Evolutionary conservation across 2,888 invertebrate species (phyloP), one percentile per base, ranked within the genome.

Genomic region (Agrotis clavis): DNA sequence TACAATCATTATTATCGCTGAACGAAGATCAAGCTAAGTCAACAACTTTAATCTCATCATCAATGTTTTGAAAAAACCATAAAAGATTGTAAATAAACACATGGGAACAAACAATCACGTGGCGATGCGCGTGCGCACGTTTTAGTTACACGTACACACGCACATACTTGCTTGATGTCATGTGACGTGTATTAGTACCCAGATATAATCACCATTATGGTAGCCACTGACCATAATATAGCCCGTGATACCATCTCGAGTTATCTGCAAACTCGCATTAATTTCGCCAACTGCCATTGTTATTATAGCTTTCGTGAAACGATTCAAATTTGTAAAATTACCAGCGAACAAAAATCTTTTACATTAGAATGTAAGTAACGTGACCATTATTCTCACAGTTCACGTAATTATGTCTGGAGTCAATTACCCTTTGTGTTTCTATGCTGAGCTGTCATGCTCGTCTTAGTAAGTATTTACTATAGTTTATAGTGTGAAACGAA

Each of bases 271-370:
- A 56, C 57, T 70, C 59, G 47, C 69, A 48, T 53, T 77, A 21
- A 72, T 67, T 56, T 72, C 30, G 50, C 48, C 56, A 16, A 67
- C 3, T 25, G 3, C 70, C 71, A 70, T 70, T 77, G 71, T 70
- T 56, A 30, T 45, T 41, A 14, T 2, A 53, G 14, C 50, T 50
- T 35, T 71, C 71, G 53, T 71, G 48, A 48, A 59, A 51, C 41
- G 19, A 2, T 54, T 51, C 51, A 16, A 19, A 62, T 47, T 48
- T 62, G 50, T 57, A 71, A 41, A 60, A 54, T 48, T 16, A 45
- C 53, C 45, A 59, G 60, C 18, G 21, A 35, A 60, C 71, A 35
- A 78, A 35, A 78, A 60, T 21, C 13, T 77, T 77, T 54, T 51
- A 78, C 71, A 74, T 77, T 60, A 59, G 16, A 59, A 60, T 48